A percentile compares a stretch with the other conserved stretches of the same genome.
Conservation (phyloP, 2,797 vertebrate genomes). For the Odontamblyopus rebecca region DNA sequence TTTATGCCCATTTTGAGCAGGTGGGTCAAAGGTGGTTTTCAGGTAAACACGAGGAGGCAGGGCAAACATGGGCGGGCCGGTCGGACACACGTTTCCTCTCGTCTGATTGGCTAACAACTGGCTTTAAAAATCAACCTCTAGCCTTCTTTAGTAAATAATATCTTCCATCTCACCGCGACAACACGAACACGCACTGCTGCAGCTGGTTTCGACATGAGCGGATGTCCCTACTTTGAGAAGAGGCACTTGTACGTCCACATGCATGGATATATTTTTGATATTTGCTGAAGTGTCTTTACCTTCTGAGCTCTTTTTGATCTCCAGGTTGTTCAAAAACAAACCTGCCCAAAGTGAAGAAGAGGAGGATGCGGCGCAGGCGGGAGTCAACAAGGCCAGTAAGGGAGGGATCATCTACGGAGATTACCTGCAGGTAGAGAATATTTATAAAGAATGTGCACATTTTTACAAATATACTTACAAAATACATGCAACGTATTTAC, state of each 20-base stretch:
- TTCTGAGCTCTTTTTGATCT: conserved; percentile 26
- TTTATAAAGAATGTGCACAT: not conserved
- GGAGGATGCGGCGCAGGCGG: conserved; percentile 82
- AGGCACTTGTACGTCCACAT: conserved; percentile 72
- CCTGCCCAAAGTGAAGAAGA: conserved; percentile 72
- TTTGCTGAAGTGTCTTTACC: not conserved
- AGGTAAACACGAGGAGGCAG: conserved; percentile 27
- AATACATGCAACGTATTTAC: not conserved
- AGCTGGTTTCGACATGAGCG: conserved; percentile 70
- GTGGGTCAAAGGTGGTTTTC: conserved; percentile 54
- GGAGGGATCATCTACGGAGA: conserved; percentile 89
- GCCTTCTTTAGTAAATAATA: conserved; percentile 41
- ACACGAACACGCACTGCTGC: conserved; percentile 10
- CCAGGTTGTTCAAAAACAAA: conserved; percentile 83
- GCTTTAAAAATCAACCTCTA: conserved; percentile 62
- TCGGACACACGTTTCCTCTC: conserved; percentile 31
- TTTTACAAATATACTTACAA: not conserved
- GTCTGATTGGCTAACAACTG: conserved; percentile 61
- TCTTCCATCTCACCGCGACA: not conserved
- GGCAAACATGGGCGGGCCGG: conserved; percentile 61
- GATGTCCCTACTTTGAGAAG: conserved; percentile 80
- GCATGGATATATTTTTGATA: not conserved
- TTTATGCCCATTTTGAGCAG: not conserved
- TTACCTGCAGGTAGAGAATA: conserved; percentile 83
- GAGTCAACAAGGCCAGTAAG: conserved; percentile 87